Conservation (phyloP, 2,888 invertebrate genomes). For the Pseudococcus longispinus region DNA sequence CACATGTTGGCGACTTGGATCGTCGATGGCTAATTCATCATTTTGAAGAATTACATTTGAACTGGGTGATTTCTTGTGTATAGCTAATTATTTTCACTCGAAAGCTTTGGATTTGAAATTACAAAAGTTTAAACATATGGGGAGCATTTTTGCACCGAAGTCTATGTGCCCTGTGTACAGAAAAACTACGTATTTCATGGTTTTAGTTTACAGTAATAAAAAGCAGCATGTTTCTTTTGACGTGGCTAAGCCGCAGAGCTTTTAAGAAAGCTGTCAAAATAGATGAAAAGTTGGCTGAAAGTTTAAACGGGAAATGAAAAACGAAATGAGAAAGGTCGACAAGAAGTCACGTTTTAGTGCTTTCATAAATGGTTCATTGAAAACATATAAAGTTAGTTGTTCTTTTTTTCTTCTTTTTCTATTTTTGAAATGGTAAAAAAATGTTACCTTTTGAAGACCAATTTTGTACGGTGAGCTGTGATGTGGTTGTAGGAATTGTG, state of each 20-base stretch:
- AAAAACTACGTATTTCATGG: constrained; percentile 14
- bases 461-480: not conserved
- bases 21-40: not conserved
- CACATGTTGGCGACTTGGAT: not conserved
- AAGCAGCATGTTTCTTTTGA: constrained; percentile 49
- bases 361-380: constrained; percentile 47
- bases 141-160: not conserved
- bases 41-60: not conserved
- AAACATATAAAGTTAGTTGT: constrained; percentile 45
- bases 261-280: constrained; percentile 55
- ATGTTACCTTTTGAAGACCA: not conserved
- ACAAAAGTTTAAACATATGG: constrained; percentile 2
- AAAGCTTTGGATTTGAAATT: not conserved
- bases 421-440: not conserved
- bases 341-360: constrained; percentile 50
- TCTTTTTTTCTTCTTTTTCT: not conserved
- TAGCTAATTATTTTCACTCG: not conserved
- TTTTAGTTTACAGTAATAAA: constrained; percentile 50
- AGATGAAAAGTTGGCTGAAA: constrained; percentile 53
- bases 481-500: not conserved
- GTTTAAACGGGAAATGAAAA: constrained; percentile 54
- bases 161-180: constrained; percentile 1
- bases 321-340: constrained; percentile 52
- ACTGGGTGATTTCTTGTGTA: not conserved
- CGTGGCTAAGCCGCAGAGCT: constrained; percentile 42